Base-by-base conservation (phyloP, 1,140 invertebrate genomes). In the Tribolium castaneum region DNA sequence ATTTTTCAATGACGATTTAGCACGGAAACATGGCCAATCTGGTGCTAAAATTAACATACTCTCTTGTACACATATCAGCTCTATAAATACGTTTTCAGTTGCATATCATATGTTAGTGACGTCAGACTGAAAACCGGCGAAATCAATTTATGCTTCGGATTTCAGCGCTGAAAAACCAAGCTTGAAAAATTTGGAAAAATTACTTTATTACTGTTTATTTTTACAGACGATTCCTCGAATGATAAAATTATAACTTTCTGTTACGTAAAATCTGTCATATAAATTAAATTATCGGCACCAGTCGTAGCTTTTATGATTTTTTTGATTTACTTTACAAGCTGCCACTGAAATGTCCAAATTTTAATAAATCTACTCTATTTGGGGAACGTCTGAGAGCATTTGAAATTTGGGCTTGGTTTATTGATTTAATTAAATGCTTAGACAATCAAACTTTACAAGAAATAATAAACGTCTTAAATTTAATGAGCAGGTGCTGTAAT, bases 51-150 rank as follows among this genome's bases (percentile, higher is more conserved):
- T 50, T 75, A 75, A 66, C 54, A 52, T 39, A 22, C 51, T 51
- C 70, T 66, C 77, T 75, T 71, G 56, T 66, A 75, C 74, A 75
- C 52, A 75, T 75, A 75, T 78, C 70, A 75, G 77, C 50, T 49
- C 77, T 78, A 78, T 78, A 78, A 78, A 78, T 78, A 78, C 71
- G 71, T 75, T 59, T 75, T 75, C 52, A 74, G 77, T 78, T 78
- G 77, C 77, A 78, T 78, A 78, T 78, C 70, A 78, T 78, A 75
- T 50, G 71, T 78, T 78, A 19, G 45, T 78, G 77, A 78, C 77
- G 77, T 78, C 77, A 78, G 72, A 51, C 35, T 45, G 34, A 52
- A 62, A 78, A 66, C 71, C 22, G 75, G 9, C 25, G 34, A 75
- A 75, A 73, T 54, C 25, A 34, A 73, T 73, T 73, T 54, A 54